Base-by-base conservation (phyloP, 2,888 invertebrate genomes). In the Dolichomitus sp. region DNA sequence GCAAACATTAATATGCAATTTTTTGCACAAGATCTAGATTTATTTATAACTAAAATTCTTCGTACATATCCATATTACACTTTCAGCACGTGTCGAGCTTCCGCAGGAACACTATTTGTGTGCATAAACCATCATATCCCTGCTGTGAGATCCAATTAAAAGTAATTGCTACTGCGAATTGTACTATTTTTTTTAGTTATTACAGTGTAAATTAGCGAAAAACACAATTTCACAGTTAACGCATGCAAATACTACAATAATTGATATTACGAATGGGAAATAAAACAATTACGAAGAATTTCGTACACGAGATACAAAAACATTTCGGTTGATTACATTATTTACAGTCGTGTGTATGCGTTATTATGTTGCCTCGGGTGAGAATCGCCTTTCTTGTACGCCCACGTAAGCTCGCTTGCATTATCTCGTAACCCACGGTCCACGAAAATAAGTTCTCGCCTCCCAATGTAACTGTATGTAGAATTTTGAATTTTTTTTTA, bases 311-410 rank as follows among this genome's bases (percentile, higher is more conserved):
- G 80, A 63, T 52, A 72, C 59, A 68, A 79, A 84, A 84, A 82
- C 80, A 82, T 84, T 86, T 50, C 57, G 59, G 48, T 77, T 77
- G 85, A 85, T 84, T 82, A 85, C 75, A 76, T 85, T 84, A 85
- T 86, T 86, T 85, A 85, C 81, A 78, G 42, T 82, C 70, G 70
- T 33, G 42, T 57, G n/a, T 54, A 27, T 37, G 61, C 19, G 37
- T 52, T 72, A 66, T 83, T 72, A 80, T 45, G 68, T 72, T 72
- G 79, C 79, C 82, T 78, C 83, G 80, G 76, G 82, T 33, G 57
- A 80, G 54, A 72, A 76, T 77, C 63, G 54, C 78, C 57, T 76
- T 83, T 72, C 33, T 84, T 83, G 78, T 81, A 73, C 81, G 80
- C 82, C 79, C 79, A 83, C 86, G 82, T 82, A 70, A 72, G 19